These are phyloP conservation scores for Coecobrya sp. DNA, from an alignment of 2,888 invertebrate species.

Conservation along the genomic window DNA sequence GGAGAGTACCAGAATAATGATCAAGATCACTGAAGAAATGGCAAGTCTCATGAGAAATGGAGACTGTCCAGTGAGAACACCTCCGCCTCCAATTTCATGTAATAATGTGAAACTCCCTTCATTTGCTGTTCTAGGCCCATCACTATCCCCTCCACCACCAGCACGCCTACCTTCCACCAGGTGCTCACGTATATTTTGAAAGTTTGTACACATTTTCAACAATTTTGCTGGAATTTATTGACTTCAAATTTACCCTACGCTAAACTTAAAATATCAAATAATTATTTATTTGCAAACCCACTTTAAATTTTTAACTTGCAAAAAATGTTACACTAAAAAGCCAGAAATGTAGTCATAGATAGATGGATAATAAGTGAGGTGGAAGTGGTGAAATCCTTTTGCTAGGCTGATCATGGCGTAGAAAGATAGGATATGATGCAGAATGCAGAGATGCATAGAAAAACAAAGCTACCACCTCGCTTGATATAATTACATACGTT, in stretches of 20 bases:
- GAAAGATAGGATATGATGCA: too few relatives aligned
- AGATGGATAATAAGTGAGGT: too few relatives aligned
- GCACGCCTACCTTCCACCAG: background rate
- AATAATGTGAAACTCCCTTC: background rate
- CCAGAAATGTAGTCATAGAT: background rate
- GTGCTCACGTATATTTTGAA: background rate
- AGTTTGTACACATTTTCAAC: conserved; percentile 21
- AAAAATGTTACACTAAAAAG: background rate
- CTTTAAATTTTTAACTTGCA: background rate
- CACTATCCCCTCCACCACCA: background rate
- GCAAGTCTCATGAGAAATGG: background rate
- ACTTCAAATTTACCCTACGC: too few relatives aligned
- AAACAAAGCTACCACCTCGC: too few relatives aligned
- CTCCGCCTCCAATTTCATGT: background rate
- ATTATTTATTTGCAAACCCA: too few relatives aligned
- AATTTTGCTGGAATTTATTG: too few relatives aligned
- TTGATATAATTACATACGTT: too few relatives aligned
- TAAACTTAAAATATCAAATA: too few relatives aligned
- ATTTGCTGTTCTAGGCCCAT: background rate
- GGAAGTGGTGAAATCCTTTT: too few relatives aligned
- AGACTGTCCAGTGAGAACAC: background rate
- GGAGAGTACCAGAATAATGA: conserved; percentile 2
- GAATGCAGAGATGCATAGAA: too few relatives aligned
- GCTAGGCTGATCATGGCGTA: too few relatives aligned
- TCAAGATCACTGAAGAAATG: background rate